These are phyloP conservation scores for Phenganax marumi DNA, from an alignment of 92 coral and sea anemone species.

Conservation along the genomic window DNA sequence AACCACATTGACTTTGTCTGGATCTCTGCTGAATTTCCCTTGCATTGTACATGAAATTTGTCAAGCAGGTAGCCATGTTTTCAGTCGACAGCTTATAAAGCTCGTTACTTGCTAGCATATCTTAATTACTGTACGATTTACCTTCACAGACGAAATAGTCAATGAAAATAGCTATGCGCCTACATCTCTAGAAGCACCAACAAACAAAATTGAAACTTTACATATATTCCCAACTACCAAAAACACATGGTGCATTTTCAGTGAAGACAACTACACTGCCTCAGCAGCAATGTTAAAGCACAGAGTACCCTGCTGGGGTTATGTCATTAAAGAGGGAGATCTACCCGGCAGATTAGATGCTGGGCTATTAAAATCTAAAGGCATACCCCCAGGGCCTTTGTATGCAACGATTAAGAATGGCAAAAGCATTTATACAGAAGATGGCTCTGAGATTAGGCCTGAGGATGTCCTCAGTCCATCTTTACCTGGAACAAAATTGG, in stretches of 20 bases:
- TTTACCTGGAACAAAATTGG: slow-evolving; percentile 80
- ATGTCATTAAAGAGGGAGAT: slow-evolving; percentile 69
- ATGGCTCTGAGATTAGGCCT: slow-evolving; percentile 69
- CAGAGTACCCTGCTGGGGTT: slow-evolving; percentile 79
- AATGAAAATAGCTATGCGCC: background rate
- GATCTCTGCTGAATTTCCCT: slow-evolving; percentile 72
- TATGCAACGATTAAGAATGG: slow-evolving; percentile 88
- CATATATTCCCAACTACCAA: slow-evolving; percentile 23
- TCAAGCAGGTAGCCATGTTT: slow-evolving; percentile 48
- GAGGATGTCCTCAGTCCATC: slow-evolving; percentile 75
- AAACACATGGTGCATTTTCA: slow-evolving; percentile 69
- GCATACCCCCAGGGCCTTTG: slow-evolving; percentile 91
- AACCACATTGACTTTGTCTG: slow-evolving; percentile 65
- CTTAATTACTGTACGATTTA: background rate
- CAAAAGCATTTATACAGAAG: slow-evolving; percentile 62
- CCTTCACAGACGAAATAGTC: background rate
- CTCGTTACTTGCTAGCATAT: too few relatives aligned
- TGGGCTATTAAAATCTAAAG: slow-evolving; percentile 65
- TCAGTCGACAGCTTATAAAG: too few relatives aligned
- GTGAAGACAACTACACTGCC: slow-evolving; percentile 66
- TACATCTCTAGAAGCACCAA: background rate
- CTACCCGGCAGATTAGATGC: slow-evolving; percentile 85
- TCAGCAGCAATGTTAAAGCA: slow-evolving; percentile 86
- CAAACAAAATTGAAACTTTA: background rate
- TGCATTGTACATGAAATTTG: slow-evolving; percentile 83